phyloP scores from a whole-genome alignment of 2,113 vertebrate genomes.

The Alosa alosa region DNA sequence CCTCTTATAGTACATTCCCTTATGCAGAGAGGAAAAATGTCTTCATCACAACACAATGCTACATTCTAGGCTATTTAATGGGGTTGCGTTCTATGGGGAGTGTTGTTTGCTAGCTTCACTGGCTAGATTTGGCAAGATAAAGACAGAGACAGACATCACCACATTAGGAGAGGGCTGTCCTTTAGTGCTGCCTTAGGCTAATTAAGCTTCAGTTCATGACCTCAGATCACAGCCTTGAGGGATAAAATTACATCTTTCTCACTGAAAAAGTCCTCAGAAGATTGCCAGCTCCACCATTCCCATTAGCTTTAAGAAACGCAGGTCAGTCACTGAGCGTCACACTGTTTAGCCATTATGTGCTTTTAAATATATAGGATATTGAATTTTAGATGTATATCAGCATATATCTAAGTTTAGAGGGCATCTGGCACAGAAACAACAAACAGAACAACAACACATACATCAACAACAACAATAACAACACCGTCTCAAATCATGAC shows the following conservation, averaged over 20 bases:
- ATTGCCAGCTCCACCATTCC: neutral
- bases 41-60: neutral
- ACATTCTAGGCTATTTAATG: neutral
- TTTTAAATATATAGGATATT: neutral
- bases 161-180: neutral
- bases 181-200: neutral
- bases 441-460: no score
- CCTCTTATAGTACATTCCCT: neutral
- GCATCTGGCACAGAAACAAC: neutral
- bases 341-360: neutral
- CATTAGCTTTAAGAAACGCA: neutral
- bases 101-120: neutral
- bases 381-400: neutral
- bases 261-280: neutral
- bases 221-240: neutral
- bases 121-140: neutral
- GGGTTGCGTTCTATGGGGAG: neutral
- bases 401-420: neutral
- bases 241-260: conserved; percentile 10
- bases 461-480: neutral
- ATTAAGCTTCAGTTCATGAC: neutral
- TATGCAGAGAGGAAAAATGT: conserved; percentile 6
- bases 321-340: neutral
- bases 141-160: conserved; percentile 5
- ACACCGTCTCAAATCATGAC: neutral